Evolutionary conservation across 2,888 invertebrate species (phyloP), one percentile per base, ranked within the genome.

Genomic region (Galerucella calmariensis): DNA sequence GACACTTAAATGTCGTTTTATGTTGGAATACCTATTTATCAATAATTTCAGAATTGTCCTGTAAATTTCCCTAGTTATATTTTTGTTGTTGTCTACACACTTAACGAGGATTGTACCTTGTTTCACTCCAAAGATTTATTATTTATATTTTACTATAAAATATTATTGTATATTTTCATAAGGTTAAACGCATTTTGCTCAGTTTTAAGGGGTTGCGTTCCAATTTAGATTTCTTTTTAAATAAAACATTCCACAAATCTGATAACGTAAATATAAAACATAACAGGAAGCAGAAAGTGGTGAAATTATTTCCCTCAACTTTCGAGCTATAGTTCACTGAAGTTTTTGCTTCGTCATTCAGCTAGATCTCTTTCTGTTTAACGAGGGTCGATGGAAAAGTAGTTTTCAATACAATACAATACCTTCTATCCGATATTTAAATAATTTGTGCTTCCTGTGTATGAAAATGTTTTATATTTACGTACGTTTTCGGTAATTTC

Each of bases 61-160:
- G 20, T 71, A 61, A 20, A 35, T 56, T 59, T 27, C 14, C 51
- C 63, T 68, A 61, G 67, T 62, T 62, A n/a, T 56, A 16, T 63
- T 73, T 59, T 73, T 61, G 69, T 73, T 66, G 41, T 69, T 35
- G 66, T 66, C 56, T 59, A 66, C 20, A 16, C 10, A 24, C 44
- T 66, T 11, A 16, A 66, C 48, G n/a, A 72, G 65, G 41, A 11
- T 14, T 27, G 56, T 51, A 53, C 61, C 73, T 66, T 61, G 69
- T 73, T 48, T 53, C 53, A 69, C 69, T 74, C 73, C 73, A 74
- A 74, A 74, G 74, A 74, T 73, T 73, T 67, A 56, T 67, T 67
- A 62, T 73, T 35, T 41, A 56, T 67, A 58, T 66, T 61, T 61
- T 69, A 6, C 20, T 46, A 35, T 61, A 56, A 56, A 8, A 16